phyloP scores from a whole-genome alignment of 1,140 invertebrate genomes.

The Ditylenchus dipsaci region DNA sequence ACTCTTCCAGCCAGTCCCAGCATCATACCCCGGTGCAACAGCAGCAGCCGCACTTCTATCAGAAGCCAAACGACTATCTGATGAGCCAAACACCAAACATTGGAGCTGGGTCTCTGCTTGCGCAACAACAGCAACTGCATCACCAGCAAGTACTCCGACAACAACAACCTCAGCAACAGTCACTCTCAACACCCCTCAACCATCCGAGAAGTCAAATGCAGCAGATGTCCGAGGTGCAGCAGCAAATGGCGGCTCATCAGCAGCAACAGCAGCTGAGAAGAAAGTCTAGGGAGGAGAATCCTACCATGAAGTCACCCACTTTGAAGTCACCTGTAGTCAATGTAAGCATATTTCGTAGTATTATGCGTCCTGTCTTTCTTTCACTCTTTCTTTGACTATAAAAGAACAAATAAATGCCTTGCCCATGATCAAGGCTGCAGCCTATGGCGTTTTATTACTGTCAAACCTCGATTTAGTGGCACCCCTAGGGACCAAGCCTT shows the following conservation, averaged over 20 bases:
- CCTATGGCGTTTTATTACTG: too few relatives aligned
- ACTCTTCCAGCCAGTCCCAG: neutral
- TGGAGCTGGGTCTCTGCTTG: neutral
- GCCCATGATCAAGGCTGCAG: too few relatives aligned
- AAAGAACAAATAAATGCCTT: too few relatives aligned
- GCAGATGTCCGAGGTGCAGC: neutral
- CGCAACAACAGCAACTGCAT: constrained; percentile 12
- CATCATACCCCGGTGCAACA: neutral
- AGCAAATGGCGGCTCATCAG: neutral
- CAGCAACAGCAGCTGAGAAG: neutral
- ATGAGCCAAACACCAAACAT: neutral
- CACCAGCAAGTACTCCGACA: constrained; percentile 7
- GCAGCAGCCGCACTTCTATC: neutral
- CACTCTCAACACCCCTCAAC: neutral
- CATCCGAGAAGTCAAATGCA: neutral
- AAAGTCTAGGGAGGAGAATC: neutral
- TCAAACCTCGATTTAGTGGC: constrained; percentile 8
- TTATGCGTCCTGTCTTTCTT: neutral
- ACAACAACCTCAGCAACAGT: neutral
- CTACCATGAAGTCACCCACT: neutral
- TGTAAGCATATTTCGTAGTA: neutral
- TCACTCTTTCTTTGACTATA: neutral
- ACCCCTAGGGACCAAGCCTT: too few relatives aligned
- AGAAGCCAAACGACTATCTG: neutral
- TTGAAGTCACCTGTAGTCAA: neutral